Evolutionary conservation across 1,140 invertebrate species (phyloP).

Genomic region (Mizuhopecten yessoensis): DNA sequence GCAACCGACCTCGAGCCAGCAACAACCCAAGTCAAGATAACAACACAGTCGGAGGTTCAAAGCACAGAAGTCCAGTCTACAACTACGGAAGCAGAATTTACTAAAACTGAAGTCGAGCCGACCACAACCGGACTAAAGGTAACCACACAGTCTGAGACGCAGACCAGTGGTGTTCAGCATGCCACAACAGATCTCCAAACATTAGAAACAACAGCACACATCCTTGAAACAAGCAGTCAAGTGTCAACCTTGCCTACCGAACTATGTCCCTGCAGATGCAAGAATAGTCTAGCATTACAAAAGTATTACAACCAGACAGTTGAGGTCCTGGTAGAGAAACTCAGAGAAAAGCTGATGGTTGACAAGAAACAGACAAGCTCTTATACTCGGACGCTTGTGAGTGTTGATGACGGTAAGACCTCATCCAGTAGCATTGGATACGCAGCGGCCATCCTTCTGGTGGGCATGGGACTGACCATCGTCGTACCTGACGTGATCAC

Average conservation of each 20-base stretch:
- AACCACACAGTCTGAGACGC: not conserved
- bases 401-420: not conserved
- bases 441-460: not conserved
- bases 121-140: too few species aligned
- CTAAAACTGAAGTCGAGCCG: too few species aligned
- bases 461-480: not conserved
- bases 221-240: not conserved
- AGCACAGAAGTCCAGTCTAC: too few species aligned
- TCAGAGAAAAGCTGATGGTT: not conserved
- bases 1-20: too few species aligned
- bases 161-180: too few species aligned
- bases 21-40: too few species aligned
- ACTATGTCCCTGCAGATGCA: not conserved
- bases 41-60: too few species aligned
- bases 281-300: not conserved
- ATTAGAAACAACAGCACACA: not conserved
- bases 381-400: not conserved
- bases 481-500: not conserved
- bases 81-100: not conserved
- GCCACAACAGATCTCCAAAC: too few species aligned
- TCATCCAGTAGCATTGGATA: constrained; percentile 12
- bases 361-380: not conserved
- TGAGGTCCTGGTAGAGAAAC: not conserved
- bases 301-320: not conserved
- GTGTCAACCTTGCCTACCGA: not conserved